Evolutionary conservation across 1,140 invertebrate genomes (phyloP), one percentile per base, ranked within the genome.

Genomic region (Drosophila erecta): DNA sequence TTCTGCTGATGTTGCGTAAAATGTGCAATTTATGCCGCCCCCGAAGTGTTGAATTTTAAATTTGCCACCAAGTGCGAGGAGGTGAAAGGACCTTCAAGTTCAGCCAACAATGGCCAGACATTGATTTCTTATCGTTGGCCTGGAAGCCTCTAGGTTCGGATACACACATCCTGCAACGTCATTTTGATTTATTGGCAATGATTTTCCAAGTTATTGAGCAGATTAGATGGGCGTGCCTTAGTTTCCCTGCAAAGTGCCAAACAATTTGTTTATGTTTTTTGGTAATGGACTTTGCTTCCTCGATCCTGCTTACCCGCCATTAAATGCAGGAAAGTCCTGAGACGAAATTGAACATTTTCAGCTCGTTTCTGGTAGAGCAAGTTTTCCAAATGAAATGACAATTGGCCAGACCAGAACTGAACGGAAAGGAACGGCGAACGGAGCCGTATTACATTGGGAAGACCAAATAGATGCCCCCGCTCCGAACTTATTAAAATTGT

Each of bases 141-240:
- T 57, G 30, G 30, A 30, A 8, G 57, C 73, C 58, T 61, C 38
- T 22, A 41, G 20, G 44, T 60, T 74, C 74, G 64, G 62, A 69
- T 43, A 69, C 64, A 70, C 67, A 57, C 64, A 71, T 71, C 77
- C 81, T 90, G 85, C 85, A 90, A 58, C 90, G 81, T 90, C 86
- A 90, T 86, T 90, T 90, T 90, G 85, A 90, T 90, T 90, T 90
- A 90, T 90, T 85, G 81, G 86, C 85, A 85, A 90, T 90, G 85
- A 90, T 90, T 90, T 90, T 90, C 85, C 85, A 90, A 90, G 74
- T 90, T 90, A 90, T 90, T 90, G 85, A 90, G 70, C 85, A 90
- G 85, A 86, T 90, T 90, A 90, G 76, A 79, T 90, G 85, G 86
- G 85, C 86, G 86, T 81, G 87, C 61, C 58, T 70, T 65, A 69